Conservation (phyloP, 1,140 invertebrate genomes). For the Cotesia vestalis region DNA sequence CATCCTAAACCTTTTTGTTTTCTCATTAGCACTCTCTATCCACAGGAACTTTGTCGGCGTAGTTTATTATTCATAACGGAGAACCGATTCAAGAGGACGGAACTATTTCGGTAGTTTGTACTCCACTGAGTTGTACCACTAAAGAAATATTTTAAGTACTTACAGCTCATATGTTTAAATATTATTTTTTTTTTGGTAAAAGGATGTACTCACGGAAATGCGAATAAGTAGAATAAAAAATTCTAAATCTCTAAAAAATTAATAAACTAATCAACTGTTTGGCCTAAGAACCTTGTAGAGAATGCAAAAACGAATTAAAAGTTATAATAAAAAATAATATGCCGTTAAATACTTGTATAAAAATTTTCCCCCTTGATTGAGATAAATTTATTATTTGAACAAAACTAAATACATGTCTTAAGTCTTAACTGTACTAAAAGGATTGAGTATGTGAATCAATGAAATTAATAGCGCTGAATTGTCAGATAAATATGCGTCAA, state of each 20-base stretch:
- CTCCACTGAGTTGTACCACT: neutral
- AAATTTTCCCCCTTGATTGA: neutral
- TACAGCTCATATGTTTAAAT: neutral
- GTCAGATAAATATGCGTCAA: conserved; percentile 27
- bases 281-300: too few relatives aligned
- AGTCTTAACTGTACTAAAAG: too few relatives aligned
- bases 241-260: too few relatives aligned
- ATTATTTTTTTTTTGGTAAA: too few relatives aligned
- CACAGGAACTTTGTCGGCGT: conserved; percentile 26
- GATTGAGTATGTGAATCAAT: neutral
- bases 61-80: conserved; percentile 36
- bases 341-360: neutral
- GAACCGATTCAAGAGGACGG: conserved; percentile 9
- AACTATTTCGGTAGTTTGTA: conserved; percentile 22
- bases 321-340: neutral
- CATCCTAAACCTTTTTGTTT: neutral
- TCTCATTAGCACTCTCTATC: neutral
- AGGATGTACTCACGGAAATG: too few relatives aligned
- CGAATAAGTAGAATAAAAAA: too few relatives aligned
- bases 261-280: too few relatives aligned
- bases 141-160: neutral
- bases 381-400: neutral
- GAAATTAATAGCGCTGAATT: conserved; percentile 9
- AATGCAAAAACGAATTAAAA: too few relatives aligned
- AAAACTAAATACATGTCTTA: neutral